phyloP scores from a whole-genome alignment of 2,797 vertebrate genomes.

The Lithobates pipiens region DNA sequence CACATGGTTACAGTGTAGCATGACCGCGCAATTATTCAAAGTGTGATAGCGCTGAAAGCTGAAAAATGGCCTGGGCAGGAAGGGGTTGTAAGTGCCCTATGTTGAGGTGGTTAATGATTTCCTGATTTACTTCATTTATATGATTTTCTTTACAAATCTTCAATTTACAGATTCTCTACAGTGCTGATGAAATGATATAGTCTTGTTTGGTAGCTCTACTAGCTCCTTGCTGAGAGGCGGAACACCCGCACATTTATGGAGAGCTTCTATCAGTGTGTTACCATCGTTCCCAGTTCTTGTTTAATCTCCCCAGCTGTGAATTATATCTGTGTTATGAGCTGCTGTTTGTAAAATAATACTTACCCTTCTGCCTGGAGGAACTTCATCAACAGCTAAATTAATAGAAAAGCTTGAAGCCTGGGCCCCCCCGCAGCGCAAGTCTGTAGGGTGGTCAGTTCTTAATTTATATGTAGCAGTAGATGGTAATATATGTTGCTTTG shows the following conservation, averaged over 20 bases:
- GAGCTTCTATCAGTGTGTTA: background rate
- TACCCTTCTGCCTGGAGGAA: background rate
- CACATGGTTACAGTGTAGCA: too few relatives aligned
- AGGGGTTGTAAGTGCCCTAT: too few relatives aligned
- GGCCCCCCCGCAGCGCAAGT: background rate
- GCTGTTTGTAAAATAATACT: slow-evolving; percentile 22
- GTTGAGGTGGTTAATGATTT: background rate
- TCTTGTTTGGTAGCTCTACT: background rate
- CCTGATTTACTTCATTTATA: background rate
- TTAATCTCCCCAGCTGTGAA: slow-evolving; percentile 32
- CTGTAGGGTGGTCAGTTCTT: background rate
- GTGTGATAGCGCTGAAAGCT: too few relatives aligned
- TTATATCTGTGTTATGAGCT: slow-evolving; percentile 25
- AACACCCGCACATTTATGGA: slow-evolving; percentile 13
- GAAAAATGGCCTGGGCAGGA: too few relatives aligned
- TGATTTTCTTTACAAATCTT: background rate
- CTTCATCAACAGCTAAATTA: slow-evolving; percentile 15
- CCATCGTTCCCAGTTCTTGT: slow-evolving; percentile 6
- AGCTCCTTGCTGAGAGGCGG: slow-evolving; percentile 23
- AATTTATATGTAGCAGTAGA: background rate
- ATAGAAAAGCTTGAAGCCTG: background rate
- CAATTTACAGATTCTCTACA: background rate
- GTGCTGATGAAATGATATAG: slow-evolving; percentile 18
- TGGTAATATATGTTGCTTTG: background rate
- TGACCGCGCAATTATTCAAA: too few relatives aligned